Evolutionary conservation across 2,888 invertebrate genomes (phyloP), one percentile per base, ranked within the genome.

Genomic region (Plagiodera versicolora): DNA sequence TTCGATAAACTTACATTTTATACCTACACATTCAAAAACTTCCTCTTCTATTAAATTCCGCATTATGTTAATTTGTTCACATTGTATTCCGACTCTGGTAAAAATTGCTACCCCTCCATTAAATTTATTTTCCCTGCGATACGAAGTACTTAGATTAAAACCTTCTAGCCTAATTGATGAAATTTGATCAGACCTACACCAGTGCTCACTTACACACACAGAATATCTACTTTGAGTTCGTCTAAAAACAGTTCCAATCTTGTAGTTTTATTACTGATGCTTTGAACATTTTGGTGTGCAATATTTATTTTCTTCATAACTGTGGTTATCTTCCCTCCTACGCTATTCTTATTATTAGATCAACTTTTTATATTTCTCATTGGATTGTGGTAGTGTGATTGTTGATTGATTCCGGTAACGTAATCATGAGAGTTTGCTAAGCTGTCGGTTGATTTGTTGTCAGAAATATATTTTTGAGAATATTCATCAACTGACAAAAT

Each of bases 101-200:
- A n/a, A 45, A n/a, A 45, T 45, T 45, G 45, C 45, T 45, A 45
- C 45, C 45, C n/a, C n/a, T n/a, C n/a, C n/a, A n/a, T n/a, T n/a
- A n/a, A n/a, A n/a, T n/a, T n/a, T n/a, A n/a, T n/a, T n/a, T n/a
- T n/a, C n/a, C n/a, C n/a, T n/a, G n/a, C n/a, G n/a, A n/a, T n/a
- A n/a, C n/a, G n/a, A n/a, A n/a, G 45, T n/a, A 16, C 4, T 45
- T 18, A 45, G 10, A 45, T 45, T 45, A 45, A 45, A 45, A 45
- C 17, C 45, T 45, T 45, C 45, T 45, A 45, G 17, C 45, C 2
- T 45, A 45, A 45, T 45, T 45, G 10, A 45, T 45, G 14, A 1
- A 6, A 45, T 45, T 45, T 45, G 45, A 45, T 45, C 45, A n/a
- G 45, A 45, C 45, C 17, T 45, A 45, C 45, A 45, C 45, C 45